A percentile compares a stretch with the other conserved stretches of the same genome.
Evolutionary conservation across 2,113 vertebrate genomes (phyloP).

Genomic region (Tetraodon nigroviridis): DNA sequence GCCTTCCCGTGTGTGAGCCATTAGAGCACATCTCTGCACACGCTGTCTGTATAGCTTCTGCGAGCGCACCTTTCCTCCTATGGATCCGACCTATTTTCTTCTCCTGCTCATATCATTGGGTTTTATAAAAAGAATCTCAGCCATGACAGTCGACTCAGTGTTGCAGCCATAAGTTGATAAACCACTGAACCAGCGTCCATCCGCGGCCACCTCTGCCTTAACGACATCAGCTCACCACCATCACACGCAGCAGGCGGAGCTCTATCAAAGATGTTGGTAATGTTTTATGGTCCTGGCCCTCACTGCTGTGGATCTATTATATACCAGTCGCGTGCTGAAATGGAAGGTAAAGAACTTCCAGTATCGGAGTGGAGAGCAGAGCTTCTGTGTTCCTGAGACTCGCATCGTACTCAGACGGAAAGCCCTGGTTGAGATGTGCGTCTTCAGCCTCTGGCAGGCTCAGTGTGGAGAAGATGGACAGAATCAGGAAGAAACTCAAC

Average conservation of each 20-base stretch:
- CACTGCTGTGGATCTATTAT: too few relatives aligned
- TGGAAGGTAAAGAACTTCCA: neutral
- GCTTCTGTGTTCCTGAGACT: neutral
- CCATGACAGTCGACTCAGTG: slow-evolving; percentile 1
- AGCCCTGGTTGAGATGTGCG: neutral
- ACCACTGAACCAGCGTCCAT: neutral
- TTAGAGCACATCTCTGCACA: slow-evolving; percentile 8
- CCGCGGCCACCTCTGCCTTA: slow-evolving; percentile 2
- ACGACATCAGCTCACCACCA: slow-evolving; percentile 7
- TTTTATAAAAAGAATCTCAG: slow-evolving; percentile 15
- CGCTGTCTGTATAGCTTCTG: slow-evolving; percentile 6
- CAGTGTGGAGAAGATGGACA: slow-evolving; percentile 2
- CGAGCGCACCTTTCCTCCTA: slow-evolving; percentile 22
- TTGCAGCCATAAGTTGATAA: slow-evolving; percentile 10
- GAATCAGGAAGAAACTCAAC: slow-evolving; percentile 4
- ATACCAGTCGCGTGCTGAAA: too few relatives aligned
- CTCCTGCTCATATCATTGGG: slow-evolving; percentile 17
- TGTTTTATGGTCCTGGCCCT: too few relatives aligned
- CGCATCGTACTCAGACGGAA: slow-evolving; percentile 5
- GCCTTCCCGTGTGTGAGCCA: neutral
- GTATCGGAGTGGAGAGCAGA: neutral
- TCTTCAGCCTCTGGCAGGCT: slow-evolving; percentile 23
- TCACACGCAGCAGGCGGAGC: slow-evolving; percentile 20
- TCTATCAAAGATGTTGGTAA: neutral
- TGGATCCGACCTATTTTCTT: slow-evolving; percentile 36